Base-by-base conservation (phyloP, 2,113 vertebrate genomes). In the Xyrauchen texanus region DNA sequence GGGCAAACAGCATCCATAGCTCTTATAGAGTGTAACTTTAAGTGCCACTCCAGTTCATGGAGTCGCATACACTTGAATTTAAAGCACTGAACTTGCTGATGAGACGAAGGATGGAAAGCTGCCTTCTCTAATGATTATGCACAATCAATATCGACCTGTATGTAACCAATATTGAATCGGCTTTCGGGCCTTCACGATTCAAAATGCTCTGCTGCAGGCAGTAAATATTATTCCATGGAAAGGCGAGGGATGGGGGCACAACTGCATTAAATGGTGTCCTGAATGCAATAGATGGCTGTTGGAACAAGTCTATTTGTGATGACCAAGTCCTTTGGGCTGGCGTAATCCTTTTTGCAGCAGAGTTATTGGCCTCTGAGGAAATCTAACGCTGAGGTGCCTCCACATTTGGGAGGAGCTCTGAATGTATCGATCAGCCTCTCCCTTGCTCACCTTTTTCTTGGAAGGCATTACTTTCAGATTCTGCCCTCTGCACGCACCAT, bases 291-390 rank as follows among this genome's bases (percentile, higher is more conserved):
- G 87, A 92, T 91, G 83, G 78, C 86, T 86, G 75, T 82, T 88
- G 60, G 79, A 88, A 88, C 86, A 85, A 87, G 85, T 89, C 86
- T 90, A 78, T 89, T 88, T 91, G 87, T 84, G 87, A 88, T 89
- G 89, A 92, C 88, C 90, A 62, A 44, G 84, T 88, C 86, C 81
- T 86, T 77, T 84, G 69, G 81, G 78, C 77, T 68, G 76, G n/a
- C 61, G 44, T 82, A 85, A 86, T 88, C 78, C 81, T 84, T 78
- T 83, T 83, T 85, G 76, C 68, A 68, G 62, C 74, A 85, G 87
- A 90, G 81, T 88, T 90, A 89, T 90, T 79, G 86, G 85, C 49
- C 85, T 86, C 86, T 4, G 67, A 88, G 88, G 86, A 91, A 90
- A 90, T 91, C 82, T 88, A 68, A 72, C 68, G 74, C 82, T 49